These are phyloP conservation scores for Pao palembangensis DNA, from an alignment of 2,113 vertebrate genomes.

Conservation along the genomic window DNA sequence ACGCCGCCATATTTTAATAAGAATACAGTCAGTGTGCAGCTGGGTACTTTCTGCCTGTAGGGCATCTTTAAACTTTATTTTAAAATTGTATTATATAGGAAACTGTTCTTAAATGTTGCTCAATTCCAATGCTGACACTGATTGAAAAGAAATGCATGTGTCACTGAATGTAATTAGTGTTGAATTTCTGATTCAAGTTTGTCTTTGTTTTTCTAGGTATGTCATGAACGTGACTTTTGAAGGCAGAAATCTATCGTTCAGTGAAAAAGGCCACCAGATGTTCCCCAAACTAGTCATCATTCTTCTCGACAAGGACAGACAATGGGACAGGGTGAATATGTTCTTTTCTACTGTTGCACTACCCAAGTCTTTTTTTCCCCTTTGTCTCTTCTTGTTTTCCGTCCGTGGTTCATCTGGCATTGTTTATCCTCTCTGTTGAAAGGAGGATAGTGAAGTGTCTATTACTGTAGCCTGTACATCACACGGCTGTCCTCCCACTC, in stretches of 20 bases:
- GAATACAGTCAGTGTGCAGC: too few relatives aligned
- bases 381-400: slow-evolving; percentile 1
- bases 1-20: too few relatives aligned
- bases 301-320: slow-evolving; percentile 93
- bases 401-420: slow-evolving; percentile 22
- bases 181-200: slow-evolving; percentile 3
- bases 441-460: slow-evolving; percentile 9
- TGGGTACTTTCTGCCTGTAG: too few relatives aligned
- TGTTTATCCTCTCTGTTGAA: slow-evolving; percentile 16
- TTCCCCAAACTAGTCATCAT: slow-evolving; percentile 98
- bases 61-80: too few relatives aligned
- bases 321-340: slow-evolving; percentile 83
- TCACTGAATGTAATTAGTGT: too few relatives aligned
- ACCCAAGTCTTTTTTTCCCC: neutral
- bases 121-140: too few relatives aligned
- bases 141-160: too few relatives aligned
- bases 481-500: slow-evolving; percentile 33
- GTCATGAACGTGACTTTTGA: slow-evolving; percentile 99
- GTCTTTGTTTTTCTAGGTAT: slow-evolving; percentile 79
- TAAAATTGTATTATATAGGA: too few relatives aligned
- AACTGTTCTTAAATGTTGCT: too few relatives aligned
- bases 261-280: slow-evolving; percentile 98
- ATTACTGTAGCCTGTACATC: slow-evolving; percentile 29
- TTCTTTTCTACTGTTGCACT: neutral
- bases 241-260: slow-evolving; percentile 97